Base-by-base conservation (phyloP, 1,140 invertebrate species). In the Drosophila kikkawai region DNA sequence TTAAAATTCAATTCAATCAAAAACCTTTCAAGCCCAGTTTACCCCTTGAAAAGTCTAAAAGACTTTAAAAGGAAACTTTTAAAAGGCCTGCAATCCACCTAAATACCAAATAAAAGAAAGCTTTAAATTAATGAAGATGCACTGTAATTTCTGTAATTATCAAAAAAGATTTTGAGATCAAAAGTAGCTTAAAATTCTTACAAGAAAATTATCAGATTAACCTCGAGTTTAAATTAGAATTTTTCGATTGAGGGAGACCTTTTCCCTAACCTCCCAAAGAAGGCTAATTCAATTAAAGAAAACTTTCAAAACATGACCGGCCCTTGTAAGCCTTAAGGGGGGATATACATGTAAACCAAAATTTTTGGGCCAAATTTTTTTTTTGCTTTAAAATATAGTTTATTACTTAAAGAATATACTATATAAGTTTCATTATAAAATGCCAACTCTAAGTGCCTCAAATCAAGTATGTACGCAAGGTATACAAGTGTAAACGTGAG, bases 251-350 rank as follows among this genome's bases (percentile, higher is more conserved):
- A 34, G 32, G 51, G 50, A 70, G 41, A 50, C 50, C 42, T 12
- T 69, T 48, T 64, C 36, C 15, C 29, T 19, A 5, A 44, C 34
- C 60, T 19, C 22, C 50, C 44, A 41, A 45, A 42, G 42, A 45
- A 59, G 75, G 41, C 75, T 77, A 80, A 88, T 87, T 88, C 65
- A 84, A 88, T 83, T 84, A 88, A 78, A 78, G 73, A 34, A 65
- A 70, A 69, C 83, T 88, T 78, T 88, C 80, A 84, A 88, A 87
- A 80, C 68, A 88, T 57, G 48, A 8, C 45, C 34, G 67, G 60
- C 76, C 79, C 66, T 75, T 79, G 80, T 76, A 74, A 55, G 26
- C 45, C 41, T 1, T 13, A n/a, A n/a, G n/a, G n/a, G n/a, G n/a
- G n/a, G n/a, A n/a, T n/a, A n/a, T n/a, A n/a, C n/a, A n/a, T n/a